These are phyloP conservation scores for Strix uralensis DNA, from an alignment of 2,113 vertebrate genomes.

Conservation along the genomic window DNA sequence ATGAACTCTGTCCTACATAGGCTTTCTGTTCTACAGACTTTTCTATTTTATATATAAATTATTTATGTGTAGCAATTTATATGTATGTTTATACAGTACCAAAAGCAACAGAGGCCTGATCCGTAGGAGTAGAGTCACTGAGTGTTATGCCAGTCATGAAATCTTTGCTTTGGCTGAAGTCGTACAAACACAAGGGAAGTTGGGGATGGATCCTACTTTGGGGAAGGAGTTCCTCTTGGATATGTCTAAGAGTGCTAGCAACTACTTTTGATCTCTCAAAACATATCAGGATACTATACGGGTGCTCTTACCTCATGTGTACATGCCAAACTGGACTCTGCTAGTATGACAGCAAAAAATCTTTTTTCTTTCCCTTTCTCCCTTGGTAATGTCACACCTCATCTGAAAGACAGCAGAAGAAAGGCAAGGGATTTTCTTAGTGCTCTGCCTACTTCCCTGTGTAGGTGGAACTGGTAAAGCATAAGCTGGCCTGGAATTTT, in stretches of 20 bases:
- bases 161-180: conserved; percentile 18
- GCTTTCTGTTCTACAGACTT: neutral
- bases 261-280: neutral
- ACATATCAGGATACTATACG: neutral
- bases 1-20: neutral
- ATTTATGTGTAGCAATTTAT: conserved; percentile 22
- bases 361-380: neutral
- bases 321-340: neutral
- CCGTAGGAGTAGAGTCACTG: neutral
- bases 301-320: neutral
- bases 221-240: neutral
- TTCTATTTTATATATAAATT: neutral
- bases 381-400: neutral
- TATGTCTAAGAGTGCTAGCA: neutral
- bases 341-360: neutral
- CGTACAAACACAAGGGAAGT: neutral
- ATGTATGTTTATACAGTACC: neutral
- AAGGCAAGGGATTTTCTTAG: neutral
- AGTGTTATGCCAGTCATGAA: neutral
- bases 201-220: neutral
- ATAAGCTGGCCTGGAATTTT: neutral
- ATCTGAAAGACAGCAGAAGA: neutral
- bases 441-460: neutral
- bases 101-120: neutral
- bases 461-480: neutral